phyloP scores from a whole-genome alignment of 2,888 invertebrate species.

The Omphaloscelis lunosa region DNA sequence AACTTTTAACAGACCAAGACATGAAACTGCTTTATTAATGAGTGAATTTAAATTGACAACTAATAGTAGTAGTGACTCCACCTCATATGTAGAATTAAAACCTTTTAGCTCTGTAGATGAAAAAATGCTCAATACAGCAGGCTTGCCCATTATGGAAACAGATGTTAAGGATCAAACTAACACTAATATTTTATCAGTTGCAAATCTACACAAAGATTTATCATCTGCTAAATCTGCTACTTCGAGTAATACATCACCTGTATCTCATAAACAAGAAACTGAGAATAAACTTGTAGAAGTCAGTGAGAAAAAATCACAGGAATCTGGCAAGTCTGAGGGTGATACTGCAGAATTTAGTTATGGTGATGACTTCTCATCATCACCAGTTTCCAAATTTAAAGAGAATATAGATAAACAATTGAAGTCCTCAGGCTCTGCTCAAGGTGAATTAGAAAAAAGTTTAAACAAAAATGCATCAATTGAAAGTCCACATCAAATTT shows the following conservation, averaged over 20 bases:
- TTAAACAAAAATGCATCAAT: slow-evolving; percentile 68
- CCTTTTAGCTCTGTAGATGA: slow-evolving; percentile 80
- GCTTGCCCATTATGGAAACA: slow-evolving; percentile 73
- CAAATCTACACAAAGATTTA: slow-evolving; percentile 58
- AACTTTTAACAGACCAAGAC: slow-evolving; percentile 50
- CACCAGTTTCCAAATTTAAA: slow-evolving; percentile 74
- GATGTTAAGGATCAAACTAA: slow-evolving; percentile 52
- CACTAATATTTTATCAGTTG: slow-evolving; percentile 32
- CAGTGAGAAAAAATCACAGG: slow-evolving; percentile 69
- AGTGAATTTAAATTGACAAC: slow-evolving; percentile 74
- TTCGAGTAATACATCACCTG: slow-evolving; percentile 73
- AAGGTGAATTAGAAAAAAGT: slow-evolving; percentile 67
- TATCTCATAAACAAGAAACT: slow-evolving; percentile 72
- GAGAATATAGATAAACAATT: slow-evolving; percentile 61
- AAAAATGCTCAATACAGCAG: slow-evolving; percentile 80
- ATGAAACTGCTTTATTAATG: slow-evolving; percentile 51
- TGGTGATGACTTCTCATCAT: slow-evolving; percentile 84
- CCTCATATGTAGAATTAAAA: slow-evolving; percentile 86
- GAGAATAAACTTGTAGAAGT: slow-evolving; percentile 62
- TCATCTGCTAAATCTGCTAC: slow-evolving; percentile 70
- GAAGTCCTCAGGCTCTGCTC: slow-evolving; percentile 57
- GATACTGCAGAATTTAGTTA: slow-evolving; percentile 84
- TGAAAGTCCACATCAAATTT: slow-evolving; percentile 78
- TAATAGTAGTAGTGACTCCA: slow-evolving; percentile 85
- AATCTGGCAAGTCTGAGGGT: slow-evolving; percentile 76